phyloP scores from a whole-genome alignment of 2,113 vertebrate genomes.

The Neoarius graeffei region DNA sequence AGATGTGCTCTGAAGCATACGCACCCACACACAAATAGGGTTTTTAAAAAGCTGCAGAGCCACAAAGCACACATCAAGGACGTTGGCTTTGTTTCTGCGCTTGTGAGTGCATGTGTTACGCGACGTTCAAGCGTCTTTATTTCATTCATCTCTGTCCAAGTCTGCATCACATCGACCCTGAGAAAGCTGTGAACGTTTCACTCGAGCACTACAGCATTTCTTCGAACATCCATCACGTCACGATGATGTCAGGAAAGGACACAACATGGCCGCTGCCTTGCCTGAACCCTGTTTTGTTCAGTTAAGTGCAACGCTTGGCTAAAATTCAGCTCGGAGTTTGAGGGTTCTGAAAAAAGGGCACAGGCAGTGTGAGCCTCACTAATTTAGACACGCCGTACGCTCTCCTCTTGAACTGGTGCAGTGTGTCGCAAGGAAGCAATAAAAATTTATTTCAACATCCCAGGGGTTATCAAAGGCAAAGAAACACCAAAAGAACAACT shows the following conservation, averaged over 20 bases:
- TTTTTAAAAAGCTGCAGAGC: conserved; percentile 13
- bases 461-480: not conserved
- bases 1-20: conserved; percentile 40
- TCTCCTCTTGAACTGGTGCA: not conserved
- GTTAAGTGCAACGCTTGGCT: not conserved
- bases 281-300: not conserved
- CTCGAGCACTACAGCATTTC: not conserved
- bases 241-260: not conserved
- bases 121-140: conserved; percentile 4
- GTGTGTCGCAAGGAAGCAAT: conserved; percentile 3
- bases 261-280: conserved; percentile 18
- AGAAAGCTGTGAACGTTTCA: conserved; percentile 8
- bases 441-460: not conserved
- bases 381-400: not conserved
- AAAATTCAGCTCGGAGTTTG: conserved; percentile 16
- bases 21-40: not conserved
- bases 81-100: not conserved
- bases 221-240: not conserved
- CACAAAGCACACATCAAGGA: conserved; percentile 33
- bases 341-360: not conserved
- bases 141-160: conserved; percentile 7
- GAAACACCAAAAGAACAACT: not conserved
- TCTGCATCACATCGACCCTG: conserved; percentile 8
- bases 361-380: not conserved
- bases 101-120: not conserved